Evolutionary conservation across 1,140 invertebrate species (phyloP).

Genomic region (Fopius arisanus): DNA sequence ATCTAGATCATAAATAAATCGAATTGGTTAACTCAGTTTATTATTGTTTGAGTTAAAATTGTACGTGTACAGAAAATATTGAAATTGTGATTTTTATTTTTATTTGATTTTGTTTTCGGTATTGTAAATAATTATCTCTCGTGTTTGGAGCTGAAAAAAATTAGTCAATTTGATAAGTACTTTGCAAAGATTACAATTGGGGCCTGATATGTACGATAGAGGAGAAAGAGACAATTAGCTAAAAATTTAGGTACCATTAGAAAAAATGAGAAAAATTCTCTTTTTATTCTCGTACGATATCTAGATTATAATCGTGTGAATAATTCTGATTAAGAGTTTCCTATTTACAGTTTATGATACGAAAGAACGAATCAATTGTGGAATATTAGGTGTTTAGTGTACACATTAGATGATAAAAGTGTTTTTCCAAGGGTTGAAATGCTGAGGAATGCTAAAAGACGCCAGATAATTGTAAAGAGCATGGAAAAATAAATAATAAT

Average conservation of each 20-base stretch:
- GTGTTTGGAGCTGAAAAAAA: background rate
- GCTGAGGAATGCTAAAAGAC: background rate
- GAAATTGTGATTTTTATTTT: no score
- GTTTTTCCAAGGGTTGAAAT: background rate
- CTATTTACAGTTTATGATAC: background rate
- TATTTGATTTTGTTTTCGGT: no score
- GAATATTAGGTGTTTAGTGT: slow-evolving; percentile 5
- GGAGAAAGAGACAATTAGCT: background rate
- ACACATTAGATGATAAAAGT: background rate
- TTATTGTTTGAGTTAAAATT: no score
- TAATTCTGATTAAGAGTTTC: background rate
- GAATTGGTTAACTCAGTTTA: background rate
- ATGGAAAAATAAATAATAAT: background rate
- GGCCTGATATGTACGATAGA: background rate
- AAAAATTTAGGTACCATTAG: background rate
- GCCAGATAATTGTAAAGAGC: background rate
- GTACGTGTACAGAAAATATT: no score
- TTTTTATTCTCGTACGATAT: slow-evolving; percentile 10
- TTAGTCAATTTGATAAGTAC: background rate
- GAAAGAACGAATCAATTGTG: background rate
- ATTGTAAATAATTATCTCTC: no score
- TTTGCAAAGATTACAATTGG: background rate
- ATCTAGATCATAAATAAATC: background rate
- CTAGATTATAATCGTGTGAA: background rate
- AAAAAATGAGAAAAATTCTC: background rate